phyloP scores from a whole-genome alignment of 2,797 vertebrate species.

The Falco novaeseelandiae region DNA sequence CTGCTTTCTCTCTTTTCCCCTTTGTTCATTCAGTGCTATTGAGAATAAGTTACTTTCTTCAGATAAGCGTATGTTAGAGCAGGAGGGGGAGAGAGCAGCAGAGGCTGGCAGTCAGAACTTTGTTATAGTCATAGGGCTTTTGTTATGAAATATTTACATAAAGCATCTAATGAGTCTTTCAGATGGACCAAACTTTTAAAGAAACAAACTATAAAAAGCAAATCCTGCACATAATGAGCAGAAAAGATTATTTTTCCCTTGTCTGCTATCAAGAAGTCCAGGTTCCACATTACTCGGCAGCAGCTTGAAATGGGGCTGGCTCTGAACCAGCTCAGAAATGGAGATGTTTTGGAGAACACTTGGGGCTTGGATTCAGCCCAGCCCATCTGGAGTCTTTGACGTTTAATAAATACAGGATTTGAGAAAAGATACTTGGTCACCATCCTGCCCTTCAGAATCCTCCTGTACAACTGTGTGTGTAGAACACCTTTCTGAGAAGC shows the following conservation, averaged over 20 bases:
- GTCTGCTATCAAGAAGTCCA: slow-evolving; percentile 6
- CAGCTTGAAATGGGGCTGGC: slow-evolving; percentile 40
- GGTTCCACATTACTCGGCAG: slow-evolving; percentile 3
- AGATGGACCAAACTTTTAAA: slow-evolving; percentile 41
- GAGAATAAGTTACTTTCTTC: neutral
- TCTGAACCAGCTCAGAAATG: slow-evolving; percentile 24
- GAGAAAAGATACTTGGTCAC: neutral
- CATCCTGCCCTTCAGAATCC: neutral
- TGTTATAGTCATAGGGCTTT: neutral
- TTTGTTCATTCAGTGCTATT: neutral
- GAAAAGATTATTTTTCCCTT: slow-evolving; percentile 16
- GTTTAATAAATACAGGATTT: slow-evolving; percentile 36
- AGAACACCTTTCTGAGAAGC: neutral
- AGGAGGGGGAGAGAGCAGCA: neutral
- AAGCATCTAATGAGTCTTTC: slow-evolving; percentile 23
- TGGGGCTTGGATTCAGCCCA: slow-evolving; percentile 56
- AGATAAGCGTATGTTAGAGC: neutral
- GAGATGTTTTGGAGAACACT: slow-evolving; percentile 59
- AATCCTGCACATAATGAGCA: slow-evolving; percentile 8
- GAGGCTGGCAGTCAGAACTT: neutral
- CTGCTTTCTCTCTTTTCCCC: neutral
- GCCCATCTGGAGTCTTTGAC: slow-evolving; percentile 61
- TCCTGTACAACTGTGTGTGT: neutral
- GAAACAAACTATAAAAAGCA: slow-evolving; percentile 13
- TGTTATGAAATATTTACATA: slow-evolving; percentile 35